phyloP scores from a whole-genome alignment of 53 echinoderm and acorn worm genomes.

The Echinarachnius parma region DNA sequence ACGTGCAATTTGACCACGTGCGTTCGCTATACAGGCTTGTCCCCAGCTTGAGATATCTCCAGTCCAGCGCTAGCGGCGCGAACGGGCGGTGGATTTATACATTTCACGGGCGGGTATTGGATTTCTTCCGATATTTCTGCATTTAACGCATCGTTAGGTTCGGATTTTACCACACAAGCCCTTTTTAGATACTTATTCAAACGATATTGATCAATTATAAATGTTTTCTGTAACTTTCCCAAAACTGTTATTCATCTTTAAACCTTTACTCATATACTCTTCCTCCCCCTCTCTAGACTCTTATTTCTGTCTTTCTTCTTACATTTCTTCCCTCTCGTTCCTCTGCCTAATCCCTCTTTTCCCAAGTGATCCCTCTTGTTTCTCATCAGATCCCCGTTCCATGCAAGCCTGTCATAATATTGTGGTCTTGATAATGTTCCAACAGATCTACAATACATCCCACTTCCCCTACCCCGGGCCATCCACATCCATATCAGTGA shows the following conservation, averaged over 20 bases:
- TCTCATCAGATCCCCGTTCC: slow-evolving; percentile 1
- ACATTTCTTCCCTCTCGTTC: background rate
- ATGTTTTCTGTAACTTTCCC: background rate
- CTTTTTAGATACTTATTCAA: background rate
- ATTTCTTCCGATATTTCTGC: too few relatives aligned
- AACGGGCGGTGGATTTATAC: too few relatives aligned
- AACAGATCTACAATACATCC: background rate
- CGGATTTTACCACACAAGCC: too few relatives aligned
- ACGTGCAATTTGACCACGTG: too few relatives aligned
- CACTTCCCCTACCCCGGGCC: slow-evolving; percentile 25
- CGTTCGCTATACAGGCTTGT: too few relatives aligned
- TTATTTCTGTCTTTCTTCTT: background rate
- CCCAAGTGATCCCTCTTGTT: background rate
- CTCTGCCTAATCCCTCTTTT: background rate
- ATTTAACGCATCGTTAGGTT: background rate
- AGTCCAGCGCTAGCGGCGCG: too few relatives aligned
- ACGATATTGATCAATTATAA: background rate
- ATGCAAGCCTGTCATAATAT: slow-evolving; percentile 31
- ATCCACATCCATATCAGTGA: background rate
- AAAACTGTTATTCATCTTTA: background rate
- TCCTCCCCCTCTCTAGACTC: background rate
- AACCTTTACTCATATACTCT: background rate
- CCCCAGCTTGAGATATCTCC: too few relatives aligned
- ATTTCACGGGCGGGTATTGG: too few relatives aligned
- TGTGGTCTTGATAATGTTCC: too few relatives aligned